Evolutionary conservation across 2,797 vertebrate genomes (phyloP).

Genomic region (Macropus fuliginosus): DNA sequence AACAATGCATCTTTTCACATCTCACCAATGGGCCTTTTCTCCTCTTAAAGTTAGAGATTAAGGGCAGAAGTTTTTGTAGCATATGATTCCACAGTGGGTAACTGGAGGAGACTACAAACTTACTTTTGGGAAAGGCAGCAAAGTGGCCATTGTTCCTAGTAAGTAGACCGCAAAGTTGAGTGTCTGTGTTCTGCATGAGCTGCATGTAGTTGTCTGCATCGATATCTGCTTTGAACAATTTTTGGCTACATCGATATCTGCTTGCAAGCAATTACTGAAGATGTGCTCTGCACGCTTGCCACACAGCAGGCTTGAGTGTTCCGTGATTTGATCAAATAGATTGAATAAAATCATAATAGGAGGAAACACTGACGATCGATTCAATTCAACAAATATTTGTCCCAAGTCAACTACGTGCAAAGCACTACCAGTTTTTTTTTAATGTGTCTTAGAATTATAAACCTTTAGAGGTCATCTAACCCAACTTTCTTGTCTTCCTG

Average conservation of each 20-base stretch:
- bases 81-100: conserved; percentile 12
- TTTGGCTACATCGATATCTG: not conserved
- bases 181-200: not conserved
- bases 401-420: not conserved
- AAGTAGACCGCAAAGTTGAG: conserved; percentile 25
- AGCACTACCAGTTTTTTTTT: not conserved
- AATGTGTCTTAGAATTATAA: not conserved
- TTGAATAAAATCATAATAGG: conserved; percentile 33
- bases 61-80: not conserved
- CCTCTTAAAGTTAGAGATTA: not conserved
- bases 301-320: conserved; percentile 14
- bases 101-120: conserved; percentile 19
- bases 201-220: not conserved
- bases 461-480: not conserved
- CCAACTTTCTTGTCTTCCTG: not conserved
- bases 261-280: not conserved
- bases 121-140: conserved; percentile 43
- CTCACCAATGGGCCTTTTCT: not conserved
- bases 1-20: not conserved
- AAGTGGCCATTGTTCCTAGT: not conserved
- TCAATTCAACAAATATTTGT: not conserved
- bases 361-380: conserved; percentile 61
- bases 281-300: not conserved
- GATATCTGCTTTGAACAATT: not conserved
- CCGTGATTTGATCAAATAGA: conserved; percentile 33